Percentiles rank a stretch among this genome's conserved stretches.
Evolutionary conservation across 2,113 vertebrate genomes (phyloP).

Genomic region (Prinia subflava): DNA sequence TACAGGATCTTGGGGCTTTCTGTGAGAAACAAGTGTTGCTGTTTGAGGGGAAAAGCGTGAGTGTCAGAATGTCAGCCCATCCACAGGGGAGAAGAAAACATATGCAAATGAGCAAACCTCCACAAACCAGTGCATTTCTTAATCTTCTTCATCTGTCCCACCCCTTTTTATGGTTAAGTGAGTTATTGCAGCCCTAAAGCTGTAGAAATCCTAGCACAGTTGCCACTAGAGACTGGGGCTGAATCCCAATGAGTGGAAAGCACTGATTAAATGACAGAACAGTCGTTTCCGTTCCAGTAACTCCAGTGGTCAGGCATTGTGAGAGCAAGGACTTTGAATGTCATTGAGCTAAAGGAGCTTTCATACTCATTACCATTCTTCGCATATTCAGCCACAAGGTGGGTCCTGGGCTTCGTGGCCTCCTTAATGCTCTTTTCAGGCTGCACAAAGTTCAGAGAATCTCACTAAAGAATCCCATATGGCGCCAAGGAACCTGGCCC

Average conservation of each 20-base stretch:
- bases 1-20: background rate
- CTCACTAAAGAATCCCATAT: background rate
- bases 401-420: background rate
- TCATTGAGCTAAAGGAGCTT: slow-evolving; percentile 29
- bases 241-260: slow-evolving; percentile 45
- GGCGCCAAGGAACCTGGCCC: background rate
- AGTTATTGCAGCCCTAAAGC: slow-evolving; percentile 41
- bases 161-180: slow-evolving; percentile 47
- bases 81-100: background rate
- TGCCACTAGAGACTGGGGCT: slow-evolving; percentile 22
- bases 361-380: slow-evolving; percentile 20
- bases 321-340: slow-evolving; percentile 48
- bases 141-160: slow-evolving; percentile 50
- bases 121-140: slow-evolving; percentile 40
- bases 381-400: background rate
- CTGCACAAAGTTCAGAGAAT: background rate
- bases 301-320: slow-evolving; percentile 48
- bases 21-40: background rate
- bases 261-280: slow-evolving; percentile 51
- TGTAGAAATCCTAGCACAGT: slow-evolving; percentile 23
- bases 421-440: background rate
- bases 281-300: slow-evolving; percentile 54
- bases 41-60: background rate
- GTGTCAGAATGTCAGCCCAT: background rate
- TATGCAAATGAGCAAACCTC: slow-evolving; percentile 43